Conservation (phyloP, 2,113 vertebrate species). For the Arenaria interpres region DNA sequence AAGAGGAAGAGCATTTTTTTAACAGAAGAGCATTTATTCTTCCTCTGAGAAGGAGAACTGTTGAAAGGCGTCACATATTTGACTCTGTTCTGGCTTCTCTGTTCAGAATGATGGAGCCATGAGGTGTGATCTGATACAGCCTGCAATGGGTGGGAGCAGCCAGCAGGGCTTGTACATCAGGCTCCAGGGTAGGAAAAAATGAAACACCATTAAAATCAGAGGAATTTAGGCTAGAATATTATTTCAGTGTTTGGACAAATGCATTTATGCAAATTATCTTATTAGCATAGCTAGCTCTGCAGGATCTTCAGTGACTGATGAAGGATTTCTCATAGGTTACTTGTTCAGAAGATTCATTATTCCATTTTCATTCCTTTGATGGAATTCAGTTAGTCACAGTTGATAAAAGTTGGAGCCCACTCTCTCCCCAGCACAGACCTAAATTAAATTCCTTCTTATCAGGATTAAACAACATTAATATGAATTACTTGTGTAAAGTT, state of each 20-base stretch:
- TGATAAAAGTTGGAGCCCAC: background rate
- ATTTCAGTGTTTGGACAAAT: conserved; percentile 3
- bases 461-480: background rate
- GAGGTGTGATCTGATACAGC: background rate
- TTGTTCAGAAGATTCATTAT: background rate
- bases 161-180: background rate
- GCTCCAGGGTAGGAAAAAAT: background rate
- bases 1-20: background rate
- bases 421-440: background rate
- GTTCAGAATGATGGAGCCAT: background rate
- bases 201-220: background rate
- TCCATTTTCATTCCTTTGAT: background rate
- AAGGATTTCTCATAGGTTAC: background rate
- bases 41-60: background rate
- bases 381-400: background rate
- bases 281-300: background rate
- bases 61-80: background rate
- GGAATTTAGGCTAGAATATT: background rate
- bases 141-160: background rate
- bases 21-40: background rate
- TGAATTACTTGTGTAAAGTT: background rate
- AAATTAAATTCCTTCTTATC: conserved; percentile 9
- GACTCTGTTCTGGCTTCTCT: background rate
- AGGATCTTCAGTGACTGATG: background rate
- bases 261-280: background rate